These are phyloP conservation scores for Suncus etruscus DNA, from an alignment of 2,113 vertebrate genomes.

Conservation along the genomic window DNA sequence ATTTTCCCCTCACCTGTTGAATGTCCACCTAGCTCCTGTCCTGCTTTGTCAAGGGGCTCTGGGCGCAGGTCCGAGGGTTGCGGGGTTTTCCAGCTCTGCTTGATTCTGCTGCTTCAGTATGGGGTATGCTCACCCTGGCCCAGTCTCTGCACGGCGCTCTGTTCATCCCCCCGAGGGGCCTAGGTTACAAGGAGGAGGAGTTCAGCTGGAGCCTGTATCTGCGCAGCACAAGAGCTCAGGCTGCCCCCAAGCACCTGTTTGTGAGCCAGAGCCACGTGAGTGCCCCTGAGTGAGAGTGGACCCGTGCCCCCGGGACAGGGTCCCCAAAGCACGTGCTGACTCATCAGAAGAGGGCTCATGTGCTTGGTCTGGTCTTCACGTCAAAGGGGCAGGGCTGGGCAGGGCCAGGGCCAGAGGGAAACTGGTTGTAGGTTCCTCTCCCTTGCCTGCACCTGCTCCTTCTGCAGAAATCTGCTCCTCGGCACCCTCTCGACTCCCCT, in stretches of 20 bases:
- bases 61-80: conserved; percentile 1
- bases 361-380: neutral
- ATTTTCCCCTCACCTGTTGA: neutral
- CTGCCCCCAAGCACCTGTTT: conserved; percentile 96
- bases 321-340: rapidly evolving
- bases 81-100: conserved; percentile 16
- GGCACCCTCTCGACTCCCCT: neutral
- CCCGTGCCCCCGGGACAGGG: neutral
- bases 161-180: conserved; percentile 82
- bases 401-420: neutral
- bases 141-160: conserved; percentile 68
- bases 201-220: conserved; percentile 98
- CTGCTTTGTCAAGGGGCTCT: neutral
- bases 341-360: neutral
- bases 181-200: conserved; percentile 98
- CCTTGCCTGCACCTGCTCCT: neutral
- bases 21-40: neutral
- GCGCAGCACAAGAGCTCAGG: conserved; percentile 95
- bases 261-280: conserved; percentile 92
- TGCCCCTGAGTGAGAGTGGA: conserved; percentile 61
- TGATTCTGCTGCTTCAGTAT: conserved; percentile 22
- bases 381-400: neutral
- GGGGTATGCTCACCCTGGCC: neutral
- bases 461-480: neutral
- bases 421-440: neutral